These are phyloP conservation scores for Oxyteleia sp. DNA, from an alignment of 2,888 invertebrate species.

Conservation along the genomic window DNA sequence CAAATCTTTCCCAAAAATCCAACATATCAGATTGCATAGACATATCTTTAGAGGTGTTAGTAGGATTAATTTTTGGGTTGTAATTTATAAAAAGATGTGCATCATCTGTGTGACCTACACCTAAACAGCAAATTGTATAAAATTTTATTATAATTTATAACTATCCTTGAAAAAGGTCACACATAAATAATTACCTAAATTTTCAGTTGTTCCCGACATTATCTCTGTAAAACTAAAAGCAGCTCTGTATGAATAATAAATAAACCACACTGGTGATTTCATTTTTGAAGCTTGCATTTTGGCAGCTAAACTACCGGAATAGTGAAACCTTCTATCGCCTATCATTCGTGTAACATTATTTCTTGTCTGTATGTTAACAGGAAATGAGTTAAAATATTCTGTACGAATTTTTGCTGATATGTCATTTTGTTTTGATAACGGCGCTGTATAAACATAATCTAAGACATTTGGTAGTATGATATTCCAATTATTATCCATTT, in stretches of 20 bases:
- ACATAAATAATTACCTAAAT: slow-evolving; percentile 88
- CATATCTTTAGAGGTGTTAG: neutral
- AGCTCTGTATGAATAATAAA: slow-evolving; percentile 90
- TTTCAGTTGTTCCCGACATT: slow-evolving; percentile 88
- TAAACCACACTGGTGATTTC: slow-evolving; percentile 90
- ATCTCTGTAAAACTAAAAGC: slow-evolving; percentile 89
- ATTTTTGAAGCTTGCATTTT: slow-evolving; percentile 89
- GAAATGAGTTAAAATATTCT: slow-evolving; percentile 89
- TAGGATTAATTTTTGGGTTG: neutral
- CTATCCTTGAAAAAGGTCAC: too few species aligned
- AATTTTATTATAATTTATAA: too few species aligned
- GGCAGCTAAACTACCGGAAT: slow-evolving; percentile 89
- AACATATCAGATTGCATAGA: neutral
- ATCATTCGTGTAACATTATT: slow-evolving; percentile 88
- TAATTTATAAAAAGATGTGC: slow-evolving; percentile 1
- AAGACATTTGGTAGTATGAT: slow-evolving; percentile 89
- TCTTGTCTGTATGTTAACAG: slow-evolving; percentile 86
- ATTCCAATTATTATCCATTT: slow-evolving; percentile 89
- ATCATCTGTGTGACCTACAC: slow-evolving; percentile 14
- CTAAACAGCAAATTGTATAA: neutral
- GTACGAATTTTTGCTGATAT: slow-evolving; percentile 89
- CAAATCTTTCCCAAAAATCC: slow-evolving; percentile 1
- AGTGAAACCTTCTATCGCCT: slow-evolving; percentile 90
- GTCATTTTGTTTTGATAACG: slow-evolving; percentile 86
- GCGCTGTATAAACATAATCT: slow-evolving; percentile 90